phyloP scores from a whole-genome alignment of 2,113 vertebrate species.

The Podiceps cristatus region DNA sequence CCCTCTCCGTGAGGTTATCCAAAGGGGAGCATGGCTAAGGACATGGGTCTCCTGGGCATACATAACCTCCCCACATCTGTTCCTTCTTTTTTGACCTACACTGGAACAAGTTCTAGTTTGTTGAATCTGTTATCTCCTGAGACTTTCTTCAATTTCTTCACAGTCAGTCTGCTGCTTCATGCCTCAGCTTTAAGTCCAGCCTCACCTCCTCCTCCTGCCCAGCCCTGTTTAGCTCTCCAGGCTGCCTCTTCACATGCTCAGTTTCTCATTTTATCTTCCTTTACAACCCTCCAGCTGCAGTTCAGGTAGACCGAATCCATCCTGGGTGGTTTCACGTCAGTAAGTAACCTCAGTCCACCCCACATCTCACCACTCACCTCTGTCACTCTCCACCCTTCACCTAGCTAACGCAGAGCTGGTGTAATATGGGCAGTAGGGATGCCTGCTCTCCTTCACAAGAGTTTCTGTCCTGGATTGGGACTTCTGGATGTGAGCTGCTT shows the following conservation, averaged over 20 bases:
- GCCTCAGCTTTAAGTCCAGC: not conserved
- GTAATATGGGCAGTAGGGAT: accelerated
- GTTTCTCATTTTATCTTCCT: not conserved
- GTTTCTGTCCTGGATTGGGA: not conserved
- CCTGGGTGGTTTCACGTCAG: not conserved
- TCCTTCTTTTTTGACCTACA: not conserved
- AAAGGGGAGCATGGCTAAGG: not conserved
- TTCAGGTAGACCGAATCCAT: not conserved
- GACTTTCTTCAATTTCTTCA: not conserved
- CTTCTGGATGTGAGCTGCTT: not conserved
- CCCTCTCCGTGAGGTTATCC: not conserved
- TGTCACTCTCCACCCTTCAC: not conserved
- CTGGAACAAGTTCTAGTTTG: not conserved
- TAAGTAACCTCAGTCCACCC: not conserved
- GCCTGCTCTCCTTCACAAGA: not conserved
- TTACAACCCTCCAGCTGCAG: not conserved
- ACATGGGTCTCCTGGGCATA: not conserved
- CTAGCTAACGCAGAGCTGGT: not conserved
- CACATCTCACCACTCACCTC: not conserved
- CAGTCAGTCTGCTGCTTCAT: not conserved
- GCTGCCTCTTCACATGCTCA: not conserved
- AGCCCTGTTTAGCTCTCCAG: not conserved
- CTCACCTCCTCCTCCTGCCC: not conserved
- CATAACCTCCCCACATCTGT: accelerated
- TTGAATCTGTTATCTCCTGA: not conserved